phyloP scores from a whole-genome alignment of 2,797 vertebrate species.

The Avahi laniger region DNA sequence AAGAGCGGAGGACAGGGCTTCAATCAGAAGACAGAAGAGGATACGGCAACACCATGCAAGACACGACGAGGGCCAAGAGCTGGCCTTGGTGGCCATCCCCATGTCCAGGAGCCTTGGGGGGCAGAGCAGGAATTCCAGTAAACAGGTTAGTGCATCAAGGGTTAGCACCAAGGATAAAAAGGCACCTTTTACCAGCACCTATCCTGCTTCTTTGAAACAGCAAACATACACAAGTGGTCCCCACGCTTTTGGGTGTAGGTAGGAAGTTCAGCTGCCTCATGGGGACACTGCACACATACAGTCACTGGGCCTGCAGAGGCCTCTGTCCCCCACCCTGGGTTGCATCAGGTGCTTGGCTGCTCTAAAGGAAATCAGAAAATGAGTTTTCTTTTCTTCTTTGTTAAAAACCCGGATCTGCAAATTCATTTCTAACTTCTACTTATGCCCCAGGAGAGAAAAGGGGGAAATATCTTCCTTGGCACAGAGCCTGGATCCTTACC shows the following conservation, averaged over 20 bases:
- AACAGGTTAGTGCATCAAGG: neutral
- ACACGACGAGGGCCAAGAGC: neutral
- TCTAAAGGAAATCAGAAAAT: neutral
- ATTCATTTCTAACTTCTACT: conserved; percentile 27
- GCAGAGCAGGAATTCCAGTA: neutral
- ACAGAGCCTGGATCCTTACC: neutral
- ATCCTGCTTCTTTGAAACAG: neutral
- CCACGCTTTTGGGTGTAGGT: neutral
- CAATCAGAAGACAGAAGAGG: neutral
- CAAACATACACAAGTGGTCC: neutral
- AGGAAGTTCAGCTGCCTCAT: accelerated
- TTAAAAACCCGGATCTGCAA: neutral
- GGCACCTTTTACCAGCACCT: neutral
- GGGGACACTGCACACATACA: accelerated
- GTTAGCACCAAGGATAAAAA: neutral
- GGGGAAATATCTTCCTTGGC: neutral
- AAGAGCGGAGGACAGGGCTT: neutral
- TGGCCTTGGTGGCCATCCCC: neutral
- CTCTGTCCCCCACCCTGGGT: neutral
- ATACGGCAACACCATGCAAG: neutral
- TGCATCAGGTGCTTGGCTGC: neutral
- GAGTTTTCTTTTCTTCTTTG: conserved; percentile 12
- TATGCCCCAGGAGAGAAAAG: neutral
- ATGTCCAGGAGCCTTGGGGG: neutral
- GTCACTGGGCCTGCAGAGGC: too few relatives aligned